Percentiles rank a stretch among this genome's conserved stretches.
These are phyloP conservation scores for Silurus meridionalis DNA, from an alignment of 2,113 vertebrate genomes.

Conservation along the genomic window DNA sequence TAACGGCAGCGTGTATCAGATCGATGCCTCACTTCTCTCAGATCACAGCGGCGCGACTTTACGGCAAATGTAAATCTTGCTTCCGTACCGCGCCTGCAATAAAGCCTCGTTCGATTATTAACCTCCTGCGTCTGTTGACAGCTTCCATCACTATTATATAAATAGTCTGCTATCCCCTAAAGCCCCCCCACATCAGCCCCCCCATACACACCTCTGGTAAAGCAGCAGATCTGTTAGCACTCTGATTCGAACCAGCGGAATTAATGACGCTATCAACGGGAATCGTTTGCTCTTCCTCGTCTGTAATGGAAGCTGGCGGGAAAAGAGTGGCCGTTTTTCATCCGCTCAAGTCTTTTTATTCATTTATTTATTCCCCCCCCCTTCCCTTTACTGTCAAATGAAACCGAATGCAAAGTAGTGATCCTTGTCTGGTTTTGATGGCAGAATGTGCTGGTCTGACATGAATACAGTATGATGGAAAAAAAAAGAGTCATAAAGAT, in stretches of 20 bases:
- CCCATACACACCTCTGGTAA: conserved; percentile 36
- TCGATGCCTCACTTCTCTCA: background rate
- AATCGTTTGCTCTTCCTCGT: conserved; percentile 47
- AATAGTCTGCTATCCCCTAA: conserved; percentile 47
- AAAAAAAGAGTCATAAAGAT: background rate
- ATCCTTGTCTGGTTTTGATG: background rate
- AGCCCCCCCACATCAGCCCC: background rate
- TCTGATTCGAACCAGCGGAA: conserved; percentile 42
- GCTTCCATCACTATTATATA: conserved; percentile 56
- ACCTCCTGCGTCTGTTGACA: conserved; percentile 43
- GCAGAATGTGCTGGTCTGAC: background rate
- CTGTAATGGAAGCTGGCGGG: conserved; percentile 40
- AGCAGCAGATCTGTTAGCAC: conserved; percentile 49
- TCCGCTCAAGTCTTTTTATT: conserved; percentile 21
- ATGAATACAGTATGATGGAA: background rate
- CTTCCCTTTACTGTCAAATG: conserved; percentile 3
- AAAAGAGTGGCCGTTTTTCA: conserved; percentile 6
- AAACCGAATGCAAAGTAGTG: conserved; percentile 21
- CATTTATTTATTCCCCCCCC: background rate
- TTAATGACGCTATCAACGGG: conserved; percentile 52
- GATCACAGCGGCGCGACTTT: background rate
- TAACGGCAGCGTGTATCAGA: background rate
- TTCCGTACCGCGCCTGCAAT: conserved; percentile 50
- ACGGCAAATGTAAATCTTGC: background rate
- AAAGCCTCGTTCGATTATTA: conserved; percentile 53